Base-by-base conservation (phyloP, 1,140 invertebrate species). In the Octopus sinensis region DNA sequence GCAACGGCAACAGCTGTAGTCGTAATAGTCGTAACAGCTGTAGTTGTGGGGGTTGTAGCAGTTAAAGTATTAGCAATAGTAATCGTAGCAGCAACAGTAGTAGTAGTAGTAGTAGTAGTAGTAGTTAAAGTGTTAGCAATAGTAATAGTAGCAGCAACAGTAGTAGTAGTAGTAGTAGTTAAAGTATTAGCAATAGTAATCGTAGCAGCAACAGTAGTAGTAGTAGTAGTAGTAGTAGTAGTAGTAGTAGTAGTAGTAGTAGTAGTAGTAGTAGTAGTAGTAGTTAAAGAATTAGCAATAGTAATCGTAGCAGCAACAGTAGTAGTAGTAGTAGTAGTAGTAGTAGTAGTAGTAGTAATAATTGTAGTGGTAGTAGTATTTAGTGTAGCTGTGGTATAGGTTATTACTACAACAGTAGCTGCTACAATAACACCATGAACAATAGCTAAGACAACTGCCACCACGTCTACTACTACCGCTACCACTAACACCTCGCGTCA, bases 241-340 rank as follows among this genome's bases (percentile, higher is more conserved):
- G 68, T 54, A 79, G 79, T 79, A 76, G 68, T 54, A 79, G 79
- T 79, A 76, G 68, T 54, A 79, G 79, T 79, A 76, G 68, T 54
- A 79, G 79, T 79, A 76, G 68, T 54, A 79, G 79, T 79, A 76
- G 68, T 54, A 79, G 79, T 79, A 76, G 68, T 54, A 79, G 79
- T 79, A 76, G 68, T 54, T 62, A 53, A 62, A 76, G 30, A 13
- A 79, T 13, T 79, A 76, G 68, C n/a, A 79, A 53, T 79, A 76
- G 30, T 54, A 79, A 53, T 79, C 13, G 68, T 54, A 79, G 79
- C n/a, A 43, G 30, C 2, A 43, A 2, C 2, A 43, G 30, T 43
- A 43, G 30, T 43, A 43, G 30, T n/a, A n/a, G n/a, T n/a, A n/a
- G n/a, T n/a, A n/a, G n/a, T n/a, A n/a, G n/a, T n/a, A n/a, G n/a